A percentile compares a stretch with the other conserved stretches of the same genome.
phyloP scores from a whole-genome alignment of 2,888 invertebrate genomes.

The Tupiocoris notatus region DNA sequence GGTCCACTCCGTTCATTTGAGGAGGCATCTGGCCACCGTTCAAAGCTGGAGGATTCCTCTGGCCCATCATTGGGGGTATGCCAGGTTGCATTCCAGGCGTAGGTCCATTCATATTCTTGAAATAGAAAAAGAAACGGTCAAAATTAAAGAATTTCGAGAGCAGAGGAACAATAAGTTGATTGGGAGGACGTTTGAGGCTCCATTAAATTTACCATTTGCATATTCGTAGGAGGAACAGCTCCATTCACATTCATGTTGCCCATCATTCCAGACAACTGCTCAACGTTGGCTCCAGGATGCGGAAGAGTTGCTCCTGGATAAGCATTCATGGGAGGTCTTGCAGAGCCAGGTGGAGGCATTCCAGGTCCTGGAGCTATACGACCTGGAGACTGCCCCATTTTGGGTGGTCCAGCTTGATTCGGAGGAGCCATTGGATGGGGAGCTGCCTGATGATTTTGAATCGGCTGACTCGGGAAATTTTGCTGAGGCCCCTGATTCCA shows the following conservation, averaged over 20 bases:
- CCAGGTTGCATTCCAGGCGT: constrained; percentile 1
- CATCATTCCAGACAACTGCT: constrained; percentile 54
- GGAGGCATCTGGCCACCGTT: constrained; percentile 41
- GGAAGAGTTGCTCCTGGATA: constrained; percentile 25
- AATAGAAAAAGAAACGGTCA: neutral
- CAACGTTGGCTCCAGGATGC: constrained; percentile 14
- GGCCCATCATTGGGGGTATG: constrained; percentile 11
- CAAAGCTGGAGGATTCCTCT: constrained; percentile 16
- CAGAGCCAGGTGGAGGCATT: constrained; percentile 6
- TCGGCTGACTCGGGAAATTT: neutral
- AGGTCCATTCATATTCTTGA: constrained; percentile 24
- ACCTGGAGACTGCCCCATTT: neutral
- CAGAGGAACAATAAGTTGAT: neutral
- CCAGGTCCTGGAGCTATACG: neutral
- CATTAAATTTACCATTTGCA: constrained; percentile 5
- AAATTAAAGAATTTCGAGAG: neutral
- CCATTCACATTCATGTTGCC: constrained; percentile 55
- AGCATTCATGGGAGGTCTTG: constrained; percentile 25
- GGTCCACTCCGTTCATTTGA: constrained; percentile 44
- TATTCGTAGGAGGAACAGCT: constrained; percentile 50
- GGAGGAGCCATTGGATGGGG: constrained; percentile 22
- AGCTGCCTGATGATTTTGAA: neutral
- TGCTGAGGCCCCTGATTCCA: neutral
- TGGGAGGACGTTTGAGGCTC: neutral
- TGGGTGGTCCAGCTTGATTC: constrained; percentile 34